Evolutionary conservation across 2,113 vertebrate genomes (phyloP).

Genomic region (Oreochromis spilurus): DNA sequence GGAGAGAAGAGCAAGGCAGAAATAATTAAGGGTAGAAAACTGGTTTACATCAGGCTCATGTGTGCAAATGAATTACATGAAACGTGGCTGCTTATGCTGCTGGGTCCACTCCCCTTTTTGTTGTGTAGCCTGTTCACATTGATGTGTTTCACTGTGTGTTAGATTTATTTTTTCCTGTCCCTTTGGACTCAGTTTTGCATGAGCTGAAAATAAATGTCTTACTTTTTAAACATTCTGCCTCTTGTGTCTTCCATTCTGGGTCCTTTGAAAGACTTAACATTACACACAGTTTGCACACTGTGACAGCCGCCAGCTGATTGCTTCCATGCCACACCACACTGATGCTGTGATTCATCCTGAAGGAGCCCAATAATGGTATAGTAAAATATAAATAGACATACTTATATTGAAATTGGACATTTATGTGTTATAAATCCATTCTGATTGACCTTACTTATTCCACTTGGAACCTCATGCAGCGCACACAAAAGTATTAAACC

Average conservation of each 20-base stretch:
- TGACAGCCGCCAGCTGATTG: not conserved
- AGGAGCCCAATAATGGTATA: not conserved
- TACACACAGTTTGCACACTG: not conserved
- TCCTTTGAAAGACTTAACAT: not conserved
- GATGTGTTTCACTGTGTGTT: not conserved
- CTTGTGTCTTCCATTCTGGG: not conserved
- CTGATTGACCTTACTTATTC: fast-evolving
- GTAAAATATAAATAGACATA: not conserved
- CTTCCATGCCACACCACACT: not conserved
- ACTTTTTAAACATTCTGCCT: not conserved
- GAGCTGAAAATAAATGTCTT: not conserved
- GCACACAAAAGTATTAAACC: fast-evolving
- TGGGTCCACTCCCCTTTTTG: not conserved
- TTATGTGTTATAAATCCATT: not conserved
- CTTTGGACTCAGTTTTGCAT: not conserved
- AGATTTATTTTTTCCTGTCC: too few species aligned
- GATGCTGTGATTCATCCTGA: not conserved
- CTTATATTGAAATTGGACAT: not conserved
- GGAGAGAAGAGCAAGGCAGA: not conserved
- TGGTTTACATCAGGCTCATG: not conserved
- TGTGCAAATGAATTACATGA: not conserved
- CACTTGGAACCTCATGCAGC: not conserved
- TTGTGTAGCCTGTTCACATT: not conserved
- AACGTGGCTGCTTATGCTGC: not conserved
- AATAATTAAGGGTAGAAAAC: not conserved